Evolutionary conservation across 1,140 invertebrate genomes (phyloP).

Genomic region (Trichoplusia ni): DNA sequence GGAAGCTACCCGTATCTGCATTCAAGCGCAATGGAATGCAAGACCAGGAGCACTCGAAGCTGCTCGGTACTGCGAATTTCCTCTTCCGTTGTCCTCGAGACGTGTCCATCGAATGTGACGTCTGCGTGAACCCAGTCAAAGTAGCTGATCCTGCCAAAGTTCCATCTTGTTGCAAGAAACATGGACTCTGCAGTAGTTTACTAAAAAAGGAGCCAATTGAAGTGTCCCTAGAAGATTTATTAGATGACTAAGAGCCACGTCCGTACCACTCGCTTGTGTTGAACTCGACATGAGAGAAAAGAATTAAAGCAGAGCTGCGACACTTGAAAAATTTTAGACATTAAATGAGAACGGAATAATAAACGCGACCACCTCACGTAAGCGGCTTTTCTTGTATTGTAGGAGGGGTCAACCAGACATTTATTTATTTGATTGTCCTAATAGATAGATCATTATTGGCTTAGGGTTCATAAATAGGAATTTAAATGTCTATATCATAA

Average conservation of each 20-base stretch:
- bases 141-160: conserved; percentile 64
- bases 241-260: conserved; percentile 49
- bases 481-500: neutral
- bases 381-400: conserved; percentile 32
- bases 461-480: no score
- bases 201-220: conserved; percentile 63
- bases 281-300: neutral
- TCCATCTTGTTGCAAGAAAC: conserved; percentile 40
- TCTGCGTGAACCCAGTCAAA: conserved; percentile 50
- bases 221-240: conserved; percentile 62
- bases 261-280: neutral
- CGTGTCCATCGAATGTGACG: conserved; percentile 60
- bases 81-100: conserved; percentile 61
- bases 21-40: conserved; percentile 76
- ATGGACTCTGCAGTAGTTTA: conserved; percentile 40
- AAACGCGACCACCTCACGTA: conserved; percentile 31
- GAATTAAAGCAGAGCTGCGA: conserved; percentile 8
- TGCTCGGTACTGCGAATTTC: conserved; percentile 66
- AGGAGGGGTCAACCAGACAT: neutral
- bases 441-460: no score
- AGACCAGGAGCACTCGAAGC: conserved; percentile 69
- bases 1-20: conserved; percentile 63
- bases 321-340: conserved; percentile 26
- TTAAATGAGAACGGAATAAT: conserved; percentile 29
- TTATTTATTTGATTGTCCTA: neutral